Base-by-base conservation (phyloP, 2,797 vertebrate genomes). In the Dendrocincla tyrannina region DNA sequence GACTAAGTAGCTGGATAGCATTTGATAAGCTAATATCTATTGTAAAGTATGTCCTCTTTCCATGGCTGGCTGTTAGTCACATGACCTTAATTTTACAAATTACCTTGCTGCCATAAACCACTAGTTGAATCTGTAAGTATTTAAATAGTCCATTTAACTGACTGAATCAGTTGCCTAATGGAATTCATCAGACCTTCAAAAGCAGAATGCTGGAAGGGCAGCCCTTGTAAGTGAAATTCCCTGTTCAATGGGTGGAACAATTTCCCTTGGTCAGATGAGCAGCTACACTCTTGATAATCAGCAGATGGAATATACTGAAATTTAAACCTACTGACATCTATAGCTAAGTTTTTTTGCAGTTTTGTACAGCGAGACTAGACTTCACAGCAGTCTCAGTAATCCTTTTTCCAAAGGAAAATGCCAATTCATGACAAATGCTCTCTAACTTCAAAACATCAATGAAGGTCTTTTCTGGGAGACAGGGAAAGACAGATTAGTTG, bases 341-440 rank as follows among this genome's bases (percentile, higher is more conserved):
- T 90, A 94, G 93, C 88, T 70, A 93, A 92, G 81, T 88, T 88
- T 92, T 92, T 32, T 80, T 24, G 44, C 42, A 84, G 92, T 88
- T 94, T 88, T 95, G 93, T 94, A 88, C 56, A 94, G 83, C 3
- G 83, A 94, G 91, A 91, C 85, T 77, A 73, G 83, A 88, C 91
- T 96, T 96, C 93, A 92, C 89, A 96, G 91, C 93, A 95, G 87
- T 82, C 92, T 79, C 88, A 30, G 90, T 96, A 94, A 94, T 97
- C 94, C 89, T 95, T 95, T 95, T 94, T 90, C 79, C 75, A 96
- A 93, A 97, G 88, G 90, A 93, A 96, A 96, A 88, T 94, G 92
- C 87, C 75, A 91, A 78, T 89, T 93, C 82, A 95, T 89, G 91
- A 94, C 79, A 96, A 95, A 96, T 70, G 93, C 60, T 91, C 81